Evolutionary conservation across 2,888 invertebrate genomes (phyloP), one percentile per base, ranked within the genome.

Genomic region (Pedicia rivosa): DNA sequence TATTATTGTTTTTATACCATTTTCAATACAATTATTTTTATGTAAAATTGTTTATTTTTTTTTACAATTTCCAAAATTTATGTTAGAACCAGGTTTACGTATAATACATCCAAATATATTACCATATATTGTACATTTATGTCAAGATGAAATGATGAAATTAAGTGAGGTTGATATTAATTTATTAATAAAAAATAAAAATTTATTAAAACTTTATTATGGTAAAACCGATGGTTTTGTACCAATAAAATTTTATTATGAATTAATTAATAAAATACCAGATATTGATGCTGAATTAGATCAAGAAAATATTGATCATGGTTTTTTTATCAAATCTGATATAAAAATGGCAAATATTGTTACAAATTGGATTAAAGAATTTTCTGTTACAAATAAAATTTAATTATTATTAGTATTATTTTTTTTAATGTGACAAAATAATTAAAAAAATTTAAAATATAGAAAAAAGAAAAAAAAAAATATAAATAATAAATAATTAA

Each of bases 211-310:
- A 51, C 67, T 86, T 32, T 77, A 82, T 51, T 88, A 83, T 55
- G 78, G 80, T 5, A 57, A 62, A 3, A 62, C 48, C 9, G 90
- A 90, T 57, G 66, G 67, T 5, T 90, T 88, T 88, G 75, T 72
- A 36, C 87, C 88, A 1, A 44, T 67, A 3, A 53, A 57, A 16
- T 80, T 73, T 51, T 79, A 70, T 51, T 58, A 72, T 35, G 69
- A 74, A 39, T 57, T 88, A 45, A 65, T 62, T 43, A 46, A 56
- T 20, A 61, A 57, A 39, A 63, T 72, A 51, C 73, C 74, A 0
- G 55, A 64, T 39, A 57, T 70, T 8, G 62, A 72, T 40, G 66
- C 70, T n/a, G 54, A 66, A 35, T 47, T 74, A 8, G 72, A 72
- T 50, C 53, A 63, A 26, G 52, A 64, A 38, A 65, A 66, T 16